Conservation (phyloP, 2,888 invertebrate genomes). For the Auanema freiburgensis region DNA sequence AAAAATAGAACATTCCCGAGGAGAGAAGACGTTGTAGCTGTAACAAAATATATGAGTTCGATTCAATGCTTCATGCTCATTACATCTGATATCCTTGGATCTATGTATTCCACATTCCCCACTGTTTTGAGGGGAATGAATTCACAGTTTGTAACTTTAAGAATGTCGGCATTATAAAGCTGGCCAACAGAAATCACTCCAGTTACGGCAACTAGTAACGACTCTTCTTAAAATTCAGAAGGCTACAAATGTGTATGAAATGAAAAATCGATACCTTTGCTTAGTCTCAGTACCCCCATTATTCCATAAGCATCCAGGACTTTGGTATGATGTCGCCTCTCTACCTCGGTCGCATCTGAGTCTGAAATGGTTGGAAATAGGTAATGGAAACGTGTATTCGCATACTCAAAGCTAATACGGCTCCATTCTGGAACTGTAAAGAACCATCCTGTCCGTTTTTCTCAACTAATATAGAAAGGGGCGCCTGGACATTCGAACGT, state of each 20-base stretch:
- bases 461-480: conserved; percentile 50
- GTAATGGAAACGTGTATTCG: not conserved
- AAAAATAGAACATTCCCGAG: conserved; percentile 98
- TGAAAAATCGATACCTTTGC: conserved; percentile 18
- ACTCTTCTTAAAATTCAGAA: conserved; percentile 69
- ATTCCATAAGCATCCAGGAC: conserved; percentile 92
- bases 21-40: conserved; percentile 80
- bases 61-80: not conserved
- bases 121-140: conserved; percentile 53
- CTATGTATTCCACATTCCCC: conserved; percentile 41
- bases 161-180: conserved; percentile 89
- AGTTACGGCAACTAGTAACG: conserved; percentile 88
- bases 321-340: conserved; percentile 86
- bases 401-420: conserved; percentile 45
- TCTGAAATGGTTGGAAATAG: conserved; percentile 67
- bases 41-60: conserved; percentile 18
- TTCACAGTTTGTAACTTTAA: conserved; percentile 66
- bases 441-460: conserved; percentile 44
- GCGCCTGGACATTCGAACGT: conserved; percentile 41
- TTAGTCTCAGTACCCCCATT: conserved; percentile 82
- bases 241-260: conserved; percentile 1
- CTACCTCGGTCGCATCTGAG: conserved; percentile 82
- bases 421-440: conserved; percentile 56
- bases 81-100: conserved; percentile 55
- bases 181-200: conserved; percentile 96